Evolutionary conservation across 2,797 vertebrate species (phyloP).

Genomic region (Cuniculus paca): DNA sequence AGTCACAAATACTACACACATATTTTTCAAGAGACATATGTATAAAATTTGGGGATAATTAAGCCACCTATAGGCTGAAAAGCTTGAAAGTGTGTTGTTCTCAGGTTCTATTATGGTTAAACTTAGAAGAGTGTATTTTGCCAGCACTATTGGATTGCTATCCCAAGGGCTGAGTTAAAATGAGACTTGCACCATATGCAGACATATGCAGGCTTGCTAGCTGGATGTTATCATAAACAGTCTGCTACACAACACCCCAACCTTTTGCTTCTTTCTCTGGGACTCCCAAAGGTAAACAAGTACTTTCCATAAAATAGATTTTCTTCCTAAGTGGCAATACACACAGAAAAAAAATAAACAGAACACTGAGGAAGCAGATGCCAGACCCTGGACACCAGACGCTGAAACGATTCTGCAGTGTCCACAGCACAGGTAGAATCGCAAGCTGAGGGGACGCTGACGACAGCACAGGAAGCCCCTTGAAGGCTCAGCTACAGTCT

Average conservation of each 20-base stretch:
- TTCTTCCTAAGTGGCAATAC: slow-evolving; percentile 59
- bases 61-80: not conserved
- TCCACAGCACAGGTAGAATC: not conserved
- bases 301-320: slow-evolving; percentile 62
- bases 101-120: slow-evolving; percentile 62
- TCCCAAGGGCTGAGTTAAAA: slow-evolving; percentile 79
- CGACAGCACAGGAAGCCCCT: not conserved
- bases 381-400: slow-evolving; percentile 11
- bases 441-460: not conserved
- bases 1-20: no score
- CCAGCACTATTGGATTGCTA: slow-evolving; percentile 41
- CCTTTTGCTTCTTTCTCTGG: slow-evolving; percentile 50
- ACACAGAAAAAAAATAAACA: slow-evolving; percentile 58
- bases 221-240: slow-evolving; percentile 68
- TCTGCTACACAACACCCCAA: not conserved
- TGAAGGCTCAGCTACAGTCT: not conserved
- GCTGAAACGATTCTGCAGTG: not conserved
- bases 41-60: slow-evolving; percentile 48
- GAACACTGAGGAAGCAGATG: not conserved
- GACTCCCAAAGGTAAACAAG: slow-evolving; percentile 43
- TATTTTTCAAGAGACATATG: no score
- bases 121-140: slow-evolving; percentile 50
- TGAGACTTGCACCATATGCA: slow-evolving; percentile 68
- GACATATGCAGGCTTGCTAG: slow-evolving; percentile 40
- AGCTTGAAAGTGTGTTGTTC: slow-evolving; percentile 43